Evolutionary conservation across 2,888 invertebrate genomes (phyloP), one percentile per base, ranked within the genome.

Genomic region (Dascillus cervinus): DNA sequence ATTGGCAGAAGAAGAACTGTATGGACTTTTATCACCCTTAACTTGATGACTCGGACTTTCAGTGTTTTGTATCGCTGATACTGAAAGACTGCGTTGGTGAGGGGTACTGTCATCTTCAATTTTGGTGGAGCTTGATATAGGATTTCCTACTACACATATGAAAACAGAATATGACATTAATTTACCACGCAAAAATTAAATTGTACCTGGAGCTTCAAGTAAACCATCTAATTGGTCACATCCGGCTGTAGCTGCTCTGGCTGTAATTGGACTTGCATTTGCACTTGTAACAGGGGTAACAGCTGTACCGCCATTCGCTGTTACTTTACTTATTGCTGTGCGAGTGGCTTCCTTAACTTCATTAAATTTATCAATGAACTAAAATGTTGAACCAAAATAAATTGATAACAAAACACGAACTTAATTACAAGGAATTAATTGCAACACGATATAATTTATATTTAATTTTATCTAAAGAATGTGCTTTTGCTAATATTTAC

Each of bases 351-450:
- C 95, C 63, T 95, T 95, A 13, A 96, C 92, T 66, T 96, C 95
- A 71, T 94, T 91, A 66, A 96, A 96, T 67, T 96, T 95, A 65
- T 96, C 95, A 52, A 95, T 92, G 69, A 96, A 96, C 89, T 90
- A 46, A 33, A 56, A 55, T n/a, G n/a, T n/a, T 43, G 34, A 34
- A n/a, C n/a, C n/a, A n/a, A n/a, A n/a, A n/a, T n/a, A n/a, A n/a
- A n/a, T n/a, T n/a, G n/a, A n/a, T n/a, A n/a, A n/a, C n/a, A n/a
- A n/a, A n/a, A n/a, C n/a, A n/a, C n/a, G n/a, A n/a, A n/a, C n/a
- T n/a, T n/a, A n/a, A n/a, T n/a, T n/a, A n/a, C n/a, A n/a, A n/a
- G n/a, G n/a, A n/a, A n/a, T n/a, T n/a, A n/a, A n/a, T n/a, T n/a
- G n/a, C n/a, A n/a, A n/a, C n/a, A n/a, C n/a, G n/a, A n/a, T n/a